These are phyloP conservation scores for Huso huso DNA, from an alignment of 2,797 vertebrate species.

Conservation along the genomic window DNA sequence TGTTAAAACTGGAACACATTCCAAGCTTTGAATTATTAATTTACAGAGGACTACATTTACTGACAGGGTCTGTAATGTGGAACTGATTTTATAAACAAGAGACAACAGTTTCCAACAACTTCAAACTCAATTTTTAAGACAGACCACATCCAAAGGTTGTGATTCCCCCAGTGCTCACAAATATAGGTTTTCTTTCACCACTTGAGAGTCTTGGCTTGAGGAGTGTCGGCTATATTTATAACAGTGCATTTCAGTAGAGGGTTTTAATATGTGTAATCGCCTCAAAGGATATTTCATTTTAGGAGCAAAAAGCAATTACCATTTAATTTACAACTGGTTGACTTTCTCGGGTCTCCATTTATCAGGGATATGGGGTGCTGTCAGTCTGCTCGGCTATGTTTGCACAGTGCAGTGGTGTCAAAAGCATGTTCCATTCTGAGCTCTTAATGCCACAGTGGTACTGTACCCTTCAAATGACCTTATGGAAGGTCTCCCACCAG, in stretches of 20 bases:
- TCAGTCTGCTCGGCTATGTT: slow-evolving; percentile 23
- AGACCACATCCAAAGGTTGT: too few species aligned
- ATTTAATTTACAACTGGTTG: slow-evolving; percentile 51
- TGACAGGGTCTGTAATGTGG: too few species aligned
- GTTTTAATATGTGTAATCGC: slow-evolving; percentile 56
- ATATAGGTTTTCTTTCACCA: slow-evolving; percentile 3
- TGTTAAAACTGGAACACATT: slow-evolving; percentile 7
- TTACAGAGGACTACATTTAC: too few species aligned
- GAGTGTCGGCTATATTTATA: slow-evolving; percentile 48
- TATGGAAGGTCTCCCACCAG: slow-evolving; percentile 34
- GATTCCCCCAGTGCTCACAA: not conserved
- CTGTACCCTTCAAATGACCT: slow-evolving; percentile 31
- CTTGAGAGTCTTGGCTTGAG: slow-evolving; percentile 21
- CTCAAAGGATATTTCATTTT: slow-evolving; percentile 56
- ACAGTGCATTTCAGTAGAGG: slow-evolving; percentile 44
- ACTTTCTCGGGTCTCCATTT: slow-evolving; percentile 33
- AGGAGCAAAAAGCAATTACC: slow-evolving; percentile 54
- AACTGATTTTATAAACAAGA: too few species aligned
- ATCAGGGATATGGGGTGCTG: slow-evolving; percentile 25
- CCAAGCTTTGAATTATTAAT: too few species aligned
- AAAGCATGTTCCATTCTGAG: slow-evolving; percentile 18
- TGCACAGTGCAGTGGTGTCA: slow-evolving; percentile 12
- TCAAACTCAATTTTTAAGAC: too few species aligned
- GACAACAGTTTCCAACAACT: too few species aligned
- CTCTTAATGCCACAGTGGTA: slow-evolving; percentile 23